Percentiles rank a stretch among this genome's conserved stretches.
Evolutionary conservation across 2,797 vertebrate genomes (phyloP).

Genomic region (Pelobates cultripes): DNA sequence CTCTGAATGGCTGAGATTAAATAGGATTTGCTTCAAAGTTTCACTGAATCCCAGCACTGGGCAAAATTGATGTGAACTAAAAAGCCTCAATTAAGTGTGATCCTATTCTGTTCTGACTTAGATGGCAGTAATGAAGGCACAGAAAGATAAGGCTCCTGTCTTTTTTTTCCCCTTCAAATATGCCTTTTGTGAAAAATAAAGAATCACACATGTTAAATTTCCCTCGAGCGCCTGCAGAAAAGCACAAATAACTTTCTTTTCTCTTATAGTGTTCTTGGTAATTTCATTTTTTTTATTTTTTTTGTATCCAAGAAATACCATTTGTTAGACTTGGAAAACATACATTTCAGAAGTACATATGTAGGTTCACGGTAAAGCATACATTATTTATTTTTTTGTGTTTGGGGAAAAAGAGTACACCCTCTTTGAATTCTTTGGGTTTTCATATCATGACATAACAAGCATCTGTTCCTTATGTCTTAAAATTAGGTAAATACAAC

Average conservation of each 20-base stretch:
- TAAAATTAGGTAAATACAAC: too few species aligned
- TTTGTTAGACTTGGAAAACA: not conserved
- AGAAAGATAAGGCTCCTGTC: constrained; percentile 36
- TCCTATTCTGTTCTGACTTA: constrained; percentile 31
- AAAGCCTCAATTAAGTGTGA: constrained; percentile 54
- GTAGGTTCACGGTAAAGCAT: not conserved
- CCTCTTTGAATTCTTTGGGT: too few species aligned
- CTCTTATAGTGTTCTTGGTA: not conserved
- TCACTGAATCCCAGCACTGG: constrained; percentile 53
- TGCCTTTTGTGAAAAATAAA: constrained; percentile 52
- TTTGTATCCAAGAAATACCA: constrained; percentile 6
- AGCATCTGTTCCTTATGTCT: too few species aligned
- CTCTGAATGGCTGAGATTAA: constrained; percentile 55
- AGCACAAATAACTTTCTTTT: constrained; percentile 19
- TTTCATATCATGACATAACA: too few species aligned
- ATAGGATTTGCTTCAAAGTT: constrained; percentile 56
- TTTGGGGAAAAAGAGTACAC: too few species aligned
- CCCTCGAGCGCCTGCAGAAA: constrained; percentile 51
- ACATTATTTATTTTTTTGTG: too few species aligned
- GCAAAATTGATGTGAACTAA: constrained; percentile 48
- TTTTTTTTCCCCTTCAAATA: constrained; percentile 36
- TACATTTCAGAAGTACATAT: not conserved
- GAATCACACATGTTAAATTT: constrained; percentile 52
- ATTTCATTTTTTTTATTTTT: not conserved
- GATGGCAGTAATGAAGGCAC: constrained; percentile 32